A percentile compares a stretch with the other conserved stretches of the same genome.
Conservation (phyloP, 2,797 vertebrate species). For the Rhynchotus rufescens region DNA sequence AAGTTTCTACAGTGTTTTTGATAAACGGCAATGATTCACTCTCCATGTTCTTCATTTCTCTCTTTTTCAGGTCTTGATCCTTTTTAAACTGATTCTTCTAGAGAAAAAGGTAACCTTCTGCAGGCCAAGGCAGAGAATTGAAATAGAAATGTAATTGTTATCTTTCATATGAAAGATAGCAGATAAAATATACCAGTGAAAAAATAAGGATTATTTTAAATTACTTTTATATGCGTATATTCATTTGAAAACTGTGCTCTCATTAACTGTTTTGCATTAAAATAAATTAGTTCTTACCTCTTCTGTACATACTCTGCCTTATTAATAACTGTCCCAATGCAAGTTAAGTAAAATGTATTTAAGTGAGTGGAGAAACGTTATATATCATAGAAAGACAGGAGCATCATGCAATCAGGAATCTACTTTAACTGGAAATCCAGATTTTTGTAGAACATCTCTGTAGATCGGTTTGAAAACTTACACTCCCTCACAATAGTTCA, state of each 20-base stretch:
- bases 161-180: not conserved
- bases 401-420: not conserved
- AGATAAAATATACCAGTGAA: not conserved
- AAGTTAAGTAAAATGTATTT: not conserved
- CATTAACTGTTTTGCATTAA: not conserved
- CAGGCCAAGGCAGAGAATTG: not conserved
- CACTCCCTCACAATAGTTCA: not conserved
- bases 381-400: not conserved
- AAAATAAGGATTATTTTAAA: not conserved
- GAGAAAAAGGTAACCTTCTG: slow-evolving; percentile 91
- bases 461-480: not conserved
- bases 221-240: not conserved
- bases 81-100: slow-evolving; percentile 96
- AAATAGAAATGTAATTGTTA: not conserved
- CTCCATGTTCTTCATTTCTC: not conserved
- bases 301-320: not conserved
- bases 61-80: slow-evolving; percentile 89
- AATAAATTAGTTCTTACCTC: not conserved
- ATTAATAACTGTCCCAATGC: not conserved
- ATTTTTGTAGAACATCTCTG: not conserved
- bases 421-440: too few relatives aligned
- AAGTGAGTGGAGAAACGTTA: not conserved
- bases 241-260: not conserved
- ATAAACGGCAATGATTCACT: not conserved
- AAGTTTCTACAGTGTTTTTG: not conserved